A percentile compares a stretch with the other conserved stretches of the same genome.
These are phyloP conservation scores for Fistularia tabacaria DNA, from an alignment of 2,797 vertebrate genomes.

Conservation along the genomic window DNA sequence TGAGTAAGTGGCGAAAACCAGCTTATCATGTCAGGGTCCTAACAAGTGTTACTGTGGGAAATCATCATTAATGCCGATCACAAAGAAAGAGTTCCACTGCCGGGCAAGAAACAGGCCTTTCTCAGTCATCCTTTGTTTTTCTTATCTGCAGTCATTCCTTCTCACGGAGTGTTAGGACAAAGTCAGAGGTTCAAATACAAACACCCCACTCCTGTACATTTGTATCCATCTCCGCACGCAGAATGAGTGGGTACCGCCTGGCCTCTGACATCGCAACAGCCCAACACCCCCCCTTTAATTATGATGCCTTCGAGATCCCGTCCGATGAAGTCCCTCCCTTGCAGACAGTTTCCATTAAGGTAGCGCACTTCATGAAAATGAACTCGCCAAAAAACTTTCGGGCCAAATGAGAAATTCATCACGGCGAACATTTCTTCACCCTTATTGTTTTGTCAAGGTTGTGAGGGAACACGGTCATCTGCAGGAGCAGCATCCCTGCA, in stretches of 20 bases:
- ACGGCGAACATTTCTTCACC: constrained; percentile 32
- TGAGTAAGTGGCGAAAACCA: constrained; percentile 60
- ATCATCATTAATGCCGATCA: constrained; percentile 58
- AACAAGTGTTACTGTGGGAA: constrained; percentile 62
- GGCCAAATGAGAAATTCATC: constrained; percentile 38
- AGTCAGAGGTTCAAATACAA: not conserved
- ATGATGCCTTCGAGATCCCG: constrained; percentile 2
- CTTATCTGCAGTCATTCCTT: not conserved
- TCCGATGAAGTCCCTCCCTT: constrained; percentile 27
- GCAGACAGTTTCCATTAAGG: constrained; percentile 28
- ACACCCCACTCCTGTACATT: constrained; percentile 1
- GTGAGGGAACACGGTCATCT: constrained; percentile 7
- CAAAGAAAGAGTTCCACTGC: constrained; percentile 35
- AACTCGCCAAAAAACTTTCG: constrained; percentile 19
- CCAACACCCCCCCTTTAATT: not conserved
- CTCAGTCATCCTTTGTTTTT: not conserved
- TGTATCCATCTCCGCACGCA: not conserved
- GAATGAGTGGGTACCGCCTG: too few relatives aligned
- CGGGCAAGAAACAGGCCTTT: constrained; percentile 12
- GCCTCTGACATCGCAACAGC: too few relatives aligned
- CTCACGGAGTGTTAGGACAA: not conserved
- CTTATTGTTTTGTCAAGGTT: constrained; percentile 44
- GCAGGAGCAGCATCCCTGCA: not conserved
- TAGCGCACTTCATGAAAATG: constrained; percentile 20
- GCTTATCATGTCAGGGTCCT: constrained; percentile 64